Evolutionary conservation across 1,140 invertebrate genomes (phyloP).

Genomic region (Ctenoplectra terminalis): DNA sequence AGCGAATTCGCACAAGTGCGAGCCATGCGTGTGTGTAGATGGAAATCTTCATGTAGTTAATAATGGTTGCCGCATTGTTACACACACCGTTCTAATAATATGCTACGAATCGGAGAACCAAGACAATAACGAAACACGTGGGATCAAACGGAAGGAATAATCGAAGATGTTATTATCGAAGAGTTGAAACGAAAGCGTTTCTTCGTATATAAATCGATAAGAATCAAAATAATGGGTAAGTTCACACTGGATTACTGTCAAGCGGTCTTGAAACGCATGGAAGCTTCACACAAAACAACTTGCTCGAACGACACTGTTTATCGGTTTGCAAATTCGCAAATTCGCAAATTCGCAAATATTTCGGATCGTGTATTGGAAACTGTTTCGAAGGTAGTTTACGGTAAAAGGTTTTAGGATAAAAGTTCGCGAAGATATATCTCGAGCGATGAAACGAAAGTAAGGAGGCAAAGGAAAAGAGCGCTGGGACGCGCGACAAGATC

Average conservation of each 20-base stretch:
- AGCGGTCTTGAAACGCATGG: slow-evolving; percentile 50
- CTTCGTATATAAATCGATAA: neutral
- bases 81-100: slow-evolving; percentile 67
- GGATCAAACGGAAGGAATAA: slow-evolving; percentile 24
- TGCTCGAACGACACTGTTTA: slow-evolving; percentile 45
- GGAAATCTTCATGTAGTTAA: slow-evolving; percentile 40
- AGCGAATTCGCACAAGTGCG: slow-evolving; percentile 25
- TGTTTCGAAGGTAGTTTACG: neutral
- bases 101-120: neutral
- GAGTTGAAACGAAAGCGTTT: neutral
- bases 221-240: neutral
- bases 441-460: neutral
- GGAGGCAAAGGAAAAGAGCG: slow-evolving; percentile 13
- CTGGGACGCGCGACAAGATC: slow-evolving; percentile 41
- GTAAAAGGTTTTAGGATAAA: too few relatives aligned
- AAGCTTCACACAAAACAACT: slow-evolving; percentile 55
- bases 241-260: slow-evolving; percentile 62
- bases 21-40: slow-evolving; percentile 18
- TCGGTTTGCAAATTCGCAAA: slow-evolving; percentile 17
- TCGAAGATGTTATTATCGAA: neutral
- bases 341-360: neutral
- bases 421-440: neutral
- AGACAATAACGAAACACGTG: slow-evolving; percentile 42
- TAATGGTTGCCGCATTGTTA: slow-evolving; percentile 60
- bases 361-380: neutral